Evolutionary conservation across 2,797 vertebrate genomes (phyloP).

Genomic region (Pangasius mekongensis): DNA sequence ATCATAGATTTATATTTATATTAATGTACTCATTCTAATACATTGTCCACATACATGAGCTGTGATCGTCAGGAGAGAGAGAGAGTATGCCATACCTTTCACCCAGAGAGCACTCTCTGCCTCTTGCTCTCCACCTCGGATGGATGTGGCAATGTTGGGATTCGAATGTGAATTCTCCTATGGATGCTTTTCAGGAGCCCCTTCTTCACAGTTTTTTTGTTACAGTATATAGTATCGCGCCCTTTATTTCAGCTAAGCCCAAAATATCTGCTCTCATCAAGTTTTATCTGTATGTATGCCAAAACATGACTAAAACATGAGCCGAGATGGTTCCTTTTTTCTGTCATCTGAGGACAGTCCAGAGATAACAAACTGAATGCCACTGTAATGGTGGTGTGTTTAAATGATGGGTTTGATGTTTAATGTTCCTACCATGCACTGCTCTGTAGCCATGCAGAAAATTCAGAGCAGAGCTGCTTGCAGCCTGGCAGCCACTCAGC

Average conservation of each 20-base stretch:
- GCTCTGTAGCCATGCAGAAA: slow-evolving; percentile 69
- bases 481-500: slow-evolving; percentile 60
- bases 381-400: slow-evolving; percentile 43
- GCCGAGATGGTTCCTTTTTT: background rate
- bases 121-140: background rate
- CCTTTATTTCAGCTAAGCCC: background rate
- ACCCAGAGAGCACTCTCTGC: background rate
- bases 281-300: background rate
- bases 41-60: background rate
- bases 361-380: slow-evolving; percentile 31
- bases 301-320: slow-evolving; percentile 17
- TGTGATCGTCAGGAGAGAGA: background rate
- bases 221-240: background rate
- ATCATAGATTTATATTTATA: background rate
- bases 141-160: background rate
- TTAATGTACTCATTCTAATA: background rate
- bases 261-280: background rate
- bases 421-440: slow-evolving; percentile 67
- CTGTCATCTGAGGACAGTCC: slow-evolving; percentile 16
- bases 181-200: background rate
- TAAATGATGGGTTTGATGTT: slow-evolving; percentile 62
- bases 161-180: too few species aligned
- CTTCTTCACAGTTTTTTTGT: background rate
- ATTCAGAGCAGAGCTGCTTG: slow-evolving; percentile 66
- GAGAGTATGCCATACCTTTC: background rate